These are phyloP conservation scores for Mesodorylaimus sp. DNA, from an alignment of 2,888 invertebrate species.

Conservation along the genomic window DNA sequence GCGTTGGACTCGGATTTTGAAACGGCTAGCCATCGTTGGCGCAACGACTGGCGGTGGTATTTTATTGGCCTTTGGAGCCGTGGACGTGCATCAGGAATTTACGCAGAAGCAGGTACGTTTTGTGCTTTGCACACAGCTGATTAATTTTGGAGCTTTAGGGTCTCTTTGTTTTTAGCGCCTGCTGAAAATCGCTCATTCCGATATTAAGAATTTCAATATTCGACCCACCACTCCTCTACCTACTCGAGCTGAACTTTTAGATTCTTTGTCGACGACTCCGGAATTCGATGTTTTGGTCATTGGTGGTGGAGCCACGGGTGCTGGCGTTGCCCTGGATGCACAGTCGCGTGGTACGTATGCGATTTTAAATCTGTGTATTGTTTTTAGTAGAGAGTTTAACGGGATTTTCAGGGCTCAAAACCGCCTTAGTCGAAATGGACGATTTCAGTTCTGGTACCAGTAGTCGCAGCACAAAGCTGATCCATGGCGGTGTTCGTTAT, in stretches of 20 bases:
- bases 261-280: slow-evolving; percentile 47
- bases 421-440: slow-evolving; percentile 79
- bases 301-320: slow-evolving; percentile 92
- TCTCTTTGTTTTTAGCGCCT: slow-evolving; percentile 8
- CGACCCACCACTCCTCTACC: slow-evolving; percentile 36
- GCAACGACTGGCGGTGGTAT: no score
- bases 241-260: slow-evolving; percentile 56
- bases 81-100: no score
- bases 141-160: no score
- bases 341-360: slow-evolving; percentile 58
- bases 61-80: no score
- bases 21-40: no score
- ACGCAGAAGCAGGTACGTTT: no score
- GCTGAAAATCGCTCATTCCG: neutral
- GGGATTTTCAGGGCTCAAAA: slow-evolving; percentile 52
- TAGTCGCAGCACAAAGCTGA: slow-evolving; percentile 85
- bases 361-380: neutral
- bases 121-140: no score
- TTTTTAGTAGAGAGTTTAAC: neutral
- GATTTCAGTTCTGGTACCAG: slow-evolving; percentile 92
- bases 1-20: no score
- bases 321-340: slow-evolving; percentile 86
- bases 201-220: neutral
- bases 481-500: slow-evolving; percentile 84
- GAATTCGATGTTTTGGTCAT: slow-evolving; percentile 66